phyloP scores from a whole-genome alignment of 2,888 invertebrate genomes.

The Reticulitermes lucifugus region DNA sequence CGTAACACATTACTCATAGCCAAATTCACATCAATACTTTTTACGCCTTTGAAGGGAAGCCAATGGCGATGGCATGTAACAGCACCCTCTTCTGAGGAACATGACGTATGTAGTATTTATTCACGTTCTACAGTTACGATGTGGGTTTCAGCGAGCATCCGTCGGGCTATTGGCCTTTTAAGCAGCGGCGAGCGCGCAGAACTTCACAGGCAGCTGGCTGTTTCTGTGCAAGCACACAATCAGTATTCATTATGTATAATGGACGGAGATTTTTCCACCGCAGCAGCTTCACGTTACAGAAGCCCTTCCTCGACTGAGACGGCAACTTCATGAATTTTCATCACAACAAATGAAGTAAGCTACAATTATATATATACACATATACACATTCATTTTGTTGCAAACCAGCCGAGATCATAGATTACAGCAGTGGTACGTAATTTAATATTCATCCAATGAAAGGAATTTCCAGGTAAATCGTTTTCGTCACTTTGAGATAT shows the following conservation, averaged over 20 bases:
- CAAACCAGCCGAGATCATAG: too few relatives aligned
- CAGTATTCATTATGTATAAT: constrained; percentile 16
- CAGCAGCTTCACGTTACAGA: neutral
- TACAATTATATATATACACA: neutral
- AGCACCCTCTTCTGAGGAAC: neutral
- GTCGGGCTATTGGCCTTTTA: neutral
- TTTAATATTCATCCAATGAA: too few relatives aligned
- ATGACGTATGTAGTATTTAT: neutral
- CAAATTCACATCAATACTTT: too few relatives aligned
- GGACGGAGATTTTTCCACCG: neutral
- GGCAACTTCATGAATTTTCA: constrained; percentile 1
- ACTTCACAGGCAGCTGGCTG: neutral
- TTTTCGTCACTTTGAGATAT: too few relatives aligned
- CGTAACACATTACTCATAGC: too few relatives aligned
- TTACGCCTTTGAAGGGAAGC: too few relatives aligned
- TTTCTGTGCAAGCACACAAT: neutral
- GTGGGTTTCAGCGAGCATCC: too few relatives aligned
- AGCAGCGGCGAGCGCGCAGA: neutral
- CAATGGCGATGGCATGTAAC: too few relatives aligned
- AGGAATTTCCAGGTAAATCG: too few relatives aligned
- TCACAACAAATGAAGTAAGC: constrained; percentile 2
- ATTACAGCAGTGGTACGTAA: too few relatives aligned
- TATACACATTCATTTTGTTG: neutral
- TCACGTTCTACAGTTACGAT: neutral
- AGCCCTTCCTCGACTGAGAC: neutral